These are phyloP conservation scores for Neelides folsomi DNA, from an alignment of 2,888 invertebrate species.

Conservation along the genomic window DNA sequence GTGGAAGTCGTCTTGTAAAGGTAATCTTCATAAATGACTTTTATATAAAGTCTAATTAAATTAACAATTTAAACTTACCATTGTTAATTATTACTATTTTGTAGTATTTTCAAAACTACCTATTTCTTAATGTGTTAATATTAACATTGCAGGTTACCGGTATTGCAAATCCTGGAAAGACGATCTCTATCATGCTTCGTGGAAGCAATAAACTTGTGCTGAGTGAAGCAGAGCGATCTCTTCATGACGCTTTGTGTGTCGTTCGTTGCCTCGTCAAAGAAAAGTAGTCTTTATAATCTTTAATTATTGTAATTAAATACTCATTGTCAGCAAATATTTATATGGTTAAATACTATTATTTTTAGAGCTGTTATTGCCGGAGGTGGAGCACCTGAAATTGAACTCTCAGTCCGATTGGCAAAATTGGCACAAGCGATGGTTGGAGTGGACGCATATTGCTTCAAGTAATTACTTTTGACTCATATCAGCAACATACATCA, in stretches of 20 bases:
- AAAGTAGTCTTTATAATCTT: constrained; percentile 38
- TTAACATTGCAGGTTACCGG: constrained; percentile 64
- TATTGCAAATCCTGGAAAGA: constrained; percentile 71
- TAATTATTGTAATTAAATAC: not conserved
- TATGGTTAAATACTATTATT: not conserved
- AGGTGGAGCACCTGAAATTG: constrained; percentile 95
- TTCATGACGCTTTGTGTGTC: constrained; percentile 84
- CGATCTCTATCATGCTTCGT: constrained; percentile 82
- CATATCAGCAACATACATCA: no score
- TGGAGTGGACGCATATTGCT: constrained; percentile 89
- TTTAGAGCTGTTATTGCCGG: constrained; percentile 73
- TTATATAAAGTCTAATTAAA: not conserved
- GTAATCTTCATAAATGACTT: constrained; percentile 38
- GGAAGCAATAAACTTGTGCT: constrained; percentile 77
- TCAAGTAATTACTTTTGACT: constrained; percentile 39
- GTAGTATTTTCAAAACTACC: no score
- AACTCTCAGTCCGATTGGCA: constrained; percentile 70
- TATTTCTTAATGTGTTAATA: no score
- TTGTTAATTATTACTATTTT: constrained; percentile 2
- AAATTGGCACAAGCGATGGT: constrained; percentile 67
- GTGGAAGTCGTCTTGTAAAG: constrained; percentile 80
- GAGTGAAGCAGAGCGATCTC: constrained; percentile 77
- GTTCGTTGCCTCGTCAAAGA: constrained; percentile 93
- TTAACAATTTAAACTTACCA: not conserved
- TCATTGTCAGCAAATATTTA: not conserved